Conservation (phyloP, 2,113 vertebrate species). For the Vulpes vulpes region DNA sequence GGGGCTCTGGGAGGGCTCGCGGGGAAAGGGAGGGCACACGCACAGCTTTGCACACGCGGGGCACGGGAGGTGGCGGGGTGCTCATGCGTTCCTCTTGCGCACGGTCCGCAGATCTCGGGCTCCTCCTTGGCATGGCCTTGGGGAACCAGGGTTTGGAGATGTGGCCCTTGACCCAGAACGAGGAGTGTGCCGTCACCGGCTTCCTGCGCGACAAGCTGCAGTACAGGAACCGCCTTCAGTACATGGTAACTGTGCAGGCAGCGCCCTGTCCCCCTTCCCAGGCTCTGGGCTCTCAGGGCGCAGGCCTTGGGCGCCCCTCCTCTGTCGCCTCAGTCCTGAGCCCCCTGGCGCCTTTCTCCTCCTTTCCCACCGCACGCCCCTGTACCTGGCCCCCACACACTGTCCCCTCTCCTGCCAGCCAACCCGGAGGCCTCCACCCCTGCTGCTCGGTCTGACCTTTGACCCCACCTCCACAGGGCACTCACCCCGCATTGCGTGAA, state of each 20-base stretch:
- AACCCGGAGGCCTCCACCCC: background rate
- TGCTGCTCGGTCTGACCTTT: background rate
- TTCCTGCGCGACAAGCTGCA: slow-evolving; percentile 80
- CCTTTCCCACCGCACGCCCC: rapidly evolving
- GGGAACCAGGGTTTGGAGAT: slow-evolving; percentile 65
- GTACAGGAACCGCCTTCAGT: slow-evolving; percentile 79
- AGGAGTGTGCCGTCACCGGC: slow-evolving; percentile 69
- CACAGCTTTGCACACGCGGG: rapidly evolving
- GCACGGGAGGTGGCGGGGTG: rapidly evolving
- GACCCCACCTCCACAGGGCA: background rate
- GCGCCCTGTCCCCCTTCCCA: background rate
- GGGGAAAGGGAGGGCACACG: rapidly evolving
- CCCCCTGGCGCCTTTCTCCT: background rate
- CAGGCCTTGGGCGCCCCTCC: background rate
- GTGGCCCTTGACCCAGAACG: slow-evolving; percentile 59
- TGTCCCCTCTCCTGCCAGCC: too few relatives aligned
- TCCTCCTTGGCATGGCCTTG: slow-evolving; percentile 70
- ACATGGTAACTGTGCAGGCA: slow-evolving; percentile 67
- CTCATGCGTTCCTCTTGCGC: background rate
- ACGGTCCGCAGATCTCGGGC: slow-evolving; percentile 71
- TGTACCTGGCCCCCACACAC: background rate
- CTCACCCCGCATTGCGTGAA: background rate
- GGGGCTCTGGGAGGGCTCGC: background rate
- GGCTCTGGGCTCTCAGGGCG: background rate
- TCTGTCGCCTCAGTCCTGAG: background rate